Evolutionary conservation across 2,113 vertebrate species (phyloP), one percentile per base, ranked within the genome.

Genomic region (Verasper variegatus): DNA sequence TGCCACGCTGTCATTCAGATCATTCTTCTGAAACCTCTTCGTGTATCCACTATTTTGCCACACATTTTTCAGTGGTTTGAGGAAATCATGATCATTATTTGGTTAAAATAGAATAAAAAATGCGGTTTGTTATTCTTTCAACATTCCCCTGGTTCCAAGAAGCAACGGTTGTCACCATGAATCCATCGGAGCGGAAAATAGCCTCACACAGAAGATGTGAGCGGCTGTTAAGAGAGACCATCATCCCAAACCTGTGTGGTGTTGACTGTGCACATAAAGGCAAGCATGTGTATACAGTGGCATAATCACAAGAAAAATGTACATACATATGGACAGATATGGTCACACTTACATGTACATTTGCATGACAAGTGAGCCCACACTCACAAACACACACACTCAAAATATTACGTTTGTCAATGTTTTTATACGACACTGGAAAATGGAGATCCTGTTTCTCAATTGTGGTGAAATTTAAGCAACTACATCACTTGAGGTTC

Each of bases 131-230:
- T 92, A 83, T 93, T 87, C 80, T 92, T 31, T 92, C 82, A 86
- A 80, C 24, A 2, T 78, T 70, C 86, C 47, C 40, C 67, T 64
- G 82, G 66, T 78, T 91, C 90, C 86, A 94, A 91, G 90, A 83
- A 92, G 91, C 89, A 93, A 92, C 76, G 47, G 88, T 89, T 93
- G 92, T 94, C 88, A 93, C 85, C 91, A 92, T 94, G 92, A 94
- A 92, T 92, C 85, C 78, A 27, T 78, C 82, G 68, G 80, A 85
- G 74, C 76, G 88, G 92, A 92, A 94, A 93, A 90, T 67, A 61
- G 80, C 86, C 78, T 90, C 77, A 69, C 70, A 88, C 79, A 81
- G 76, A 86, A 55, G 68, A 42, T 0, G 1, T 5, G 37, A 47
- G 63, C 8, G 24, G 27, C 27, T 18, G 45, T 42, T 51, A 47